Evolutionary conservation across 1,140 invertebrate genomes (phyloP).

Genomic region (Ridgeia piscesae): DNA sequence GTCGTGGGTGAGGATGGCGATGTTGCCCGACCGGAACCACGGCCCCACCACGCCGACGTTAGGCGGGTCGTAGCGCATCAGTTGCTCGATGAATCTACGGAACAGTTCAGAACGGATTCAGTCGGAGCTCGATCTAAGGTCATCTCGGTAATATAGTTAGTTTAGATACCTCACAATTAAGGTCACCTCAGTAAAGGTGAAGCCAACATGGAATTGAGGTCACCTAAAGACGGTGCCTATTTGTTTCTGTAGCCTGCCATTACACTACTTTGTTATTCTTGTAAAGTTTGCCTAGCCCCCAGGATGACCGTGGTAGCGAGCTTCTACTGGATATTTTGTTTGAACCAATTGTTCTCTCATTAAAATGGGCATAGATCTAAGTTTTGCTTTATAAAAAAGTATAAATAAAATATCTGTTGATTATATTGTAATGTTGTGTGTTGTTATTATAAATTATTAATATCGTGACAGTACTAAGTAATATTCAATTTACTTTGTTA

Average conservation of each 20-base stretch:
- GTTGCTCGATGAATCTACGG: conserved; percentile 24
- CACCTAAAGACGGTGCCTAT: no score
- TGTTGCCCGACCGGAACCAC: conserved; percentile 31
- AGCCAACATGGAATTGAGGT: no score
- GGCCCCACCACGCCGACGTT: conserved; percentile 31
- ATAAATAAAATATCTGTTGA: no score
- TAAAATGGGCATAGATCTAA: neutral
- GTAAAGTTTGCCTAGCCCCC: no score
- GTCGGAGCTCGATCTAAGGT: no score
- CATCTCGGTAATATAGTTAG: no score
- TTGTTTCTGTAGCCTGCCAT: no score
- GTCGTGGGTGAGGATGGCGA: conserved; percentile 30
- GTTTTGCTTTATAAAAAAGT: no score
- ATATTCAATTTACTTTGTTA: neutral
- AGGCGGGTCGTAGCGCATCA: conserved; percentile 26
- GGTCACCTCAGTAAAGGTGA: no score
- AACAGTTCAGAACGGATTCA: neutral
- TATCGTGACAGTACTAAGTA: neutral
- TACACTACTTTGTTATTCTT: no score
- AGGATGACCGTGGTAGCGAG: no score
- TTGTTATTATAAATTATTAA: neutral
- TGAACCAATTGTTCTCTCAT: neutral
- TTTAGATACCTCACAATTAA: no score
- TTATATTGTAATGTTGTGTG: neutral
- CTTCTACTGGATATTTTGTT: neutral